Percentiles rank a stretch among this genome's conserved stretches.
phyloP scores from a whole-genome alignment of 2,797 vertebrate species.

The Silurus aristotelis region DNA sequence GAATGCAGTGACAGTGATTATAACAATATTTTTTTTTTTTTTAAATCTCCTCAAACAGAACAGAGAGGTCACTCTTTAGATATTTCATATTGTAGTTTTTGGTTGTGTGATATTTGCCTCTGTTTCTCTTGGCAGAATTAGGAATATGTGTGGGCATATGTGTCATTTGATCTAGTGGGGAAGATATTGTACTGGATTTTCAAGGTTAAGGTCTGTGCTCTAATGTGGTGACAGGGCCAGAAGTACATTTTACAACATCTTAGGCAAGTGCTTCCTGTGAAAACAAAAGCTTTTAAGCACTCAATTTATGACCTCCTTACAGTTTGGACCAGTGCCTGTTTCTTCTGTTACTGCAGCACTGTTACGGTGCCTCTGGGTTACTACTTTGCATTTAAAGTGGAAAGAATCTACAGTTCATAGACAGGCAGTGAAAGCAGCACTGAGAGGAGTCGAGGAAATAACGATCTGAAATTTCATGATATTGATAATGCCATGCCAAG shows the following conservation, averaged over 20 bases:
- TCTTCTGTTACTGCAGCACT: conserved; percentile 41
- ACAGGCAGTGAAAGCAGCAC: conserved; percentile 54
- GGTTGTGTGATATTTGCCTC: conserved; percentile 18
- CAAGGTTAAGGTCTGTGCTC: conserved; percentile 58
- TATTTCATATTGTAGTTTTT: conserved; percentile 13
- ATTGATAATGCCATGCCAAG: conserved; percentile 58
- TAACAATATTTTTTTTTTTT: not conserved
- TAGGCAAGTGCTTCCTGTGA: conserved; percentile 64
- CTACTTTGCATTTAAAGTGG: conserved; percentile 44
- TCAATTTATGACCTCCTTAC: conserved; percentile 49
- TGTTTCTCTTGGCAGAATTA: conserved; percentile 38
- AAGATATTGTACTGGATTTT: conserved; percentile 52
- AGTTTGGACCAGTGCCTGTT: conserved; percentile 49
- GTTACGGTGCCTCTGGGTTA: conserved; percentile 38
- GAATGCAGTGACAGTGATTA: not conserved
- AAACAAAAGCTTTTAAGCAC: conserved; percentile 66
- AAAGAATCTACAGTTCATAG: conserved; percentile 39
- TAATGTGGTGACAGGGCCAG: conserved; percentile 68
- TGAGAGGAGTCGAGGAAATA: conserved; percentile 16
- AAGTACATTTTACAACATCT: conserved; percentile 65
- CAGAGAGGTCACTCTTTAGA: not conserved
- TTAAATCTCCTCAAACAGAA: not conserved
- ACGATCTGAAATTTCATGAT: conserved; percentile 52
- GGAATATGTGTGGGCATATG: conserved; percentile 46
- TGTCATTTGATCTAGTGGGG: conserved; percentile 65